phyloP scores from a whole-genome alignment of 2,888 invertebrate species.

The Synergus japonicus region DNA sequence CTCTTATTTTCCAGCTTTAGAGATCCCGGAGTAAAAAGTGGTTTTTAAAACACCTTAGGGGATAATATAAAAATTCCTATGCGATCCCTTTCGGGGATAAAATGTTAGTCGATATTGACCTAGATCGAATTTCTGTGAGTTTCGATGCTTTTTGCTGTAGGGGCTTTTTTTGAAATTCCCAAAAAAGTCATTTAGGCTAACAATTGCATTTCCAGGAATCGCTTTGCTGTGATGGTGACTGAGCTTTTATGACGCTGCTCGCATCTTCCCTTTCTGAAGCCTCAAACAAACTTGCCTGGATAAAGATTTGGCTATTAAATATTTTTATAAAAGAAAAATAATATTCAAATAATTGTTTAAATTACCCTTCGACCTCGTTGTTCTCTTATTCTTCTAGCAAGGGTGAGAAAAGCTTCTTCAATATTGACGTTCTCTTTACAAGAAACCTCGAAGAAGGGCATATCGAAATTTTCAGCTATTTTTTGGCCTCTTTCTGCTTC shows the following conservation, averaged over 20 bases:
- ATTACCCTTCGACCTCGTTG: constrained; percentile 86
- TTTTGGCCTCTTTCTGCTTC: constrained; percentile 89
- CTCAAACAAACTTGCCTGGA: constrained; percentile 71
- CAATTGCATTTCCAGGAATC: constrained; percentile 72
- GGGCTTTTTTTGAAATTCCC: constrained; percentile 19
- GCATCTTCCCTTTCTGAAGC: constrained; percentile 70
- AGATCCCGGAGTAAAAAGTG: not conserved
- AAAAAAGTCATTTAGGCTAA: constrained; percentile 58
- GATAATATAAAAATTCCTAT: constrained; percentile 42
- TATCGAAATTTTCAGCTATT: constrained; percentile 92
- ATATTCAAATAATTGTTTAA: not conserved
- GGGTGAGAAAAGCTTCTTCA: constrained; percentile 88
- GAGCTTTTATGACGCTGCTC: constrained; percentile 69
- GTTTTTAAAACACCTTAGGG: constrained; percentile 32
- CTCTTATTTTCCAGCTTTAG: not conserved
- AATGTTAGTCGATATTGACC: not conserved
- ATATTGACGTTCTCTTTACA: constrained; percentile 92
- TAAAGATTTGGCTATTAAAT: constrained; percentile 39
- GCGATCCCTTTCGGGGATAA: constrained; percentile 17
- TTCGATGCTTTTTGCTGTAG: constrained; percentile 7
- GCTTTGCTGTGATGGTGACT: constrained; percentile 68
- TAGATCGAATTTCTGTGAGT: constrained; percentile 24
- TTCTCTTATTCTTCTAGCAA: constrained; percentile 90
- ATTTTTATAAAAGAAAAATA: constrained; percentile 17
- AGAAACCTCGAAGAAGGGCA: constrained; percentile 93